A percentile compares a stretch with the other conserved stretches of the same genome.
These are phyloP conservation scores for Protobothrops mucrosquamatus DNA, from an alignment of 2,113 vertebrate species.

Conservation along the genomic window DNA sequence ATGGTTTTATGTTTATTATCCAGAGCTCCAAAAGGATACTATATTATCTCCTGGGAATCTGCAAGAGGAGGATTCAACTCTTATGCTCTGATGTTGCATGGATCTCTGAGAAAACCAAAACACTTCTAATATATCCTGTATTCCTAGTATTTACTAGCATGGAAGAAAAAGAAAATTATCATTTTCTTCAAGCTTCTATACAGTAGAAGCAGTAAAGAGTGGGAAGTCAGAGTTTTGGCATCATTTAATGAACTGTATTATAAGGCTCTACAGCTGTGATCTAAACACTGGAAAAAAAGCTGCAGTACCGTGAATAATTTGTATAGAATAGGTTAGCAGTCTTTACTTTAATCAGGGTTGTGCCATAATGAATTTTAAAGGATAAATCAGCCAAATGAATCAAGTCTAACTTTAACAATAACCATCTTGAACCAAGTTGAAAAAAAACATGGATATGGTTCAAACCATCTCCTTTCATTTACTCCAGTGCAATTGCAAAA, in stretches of 20 bases:
- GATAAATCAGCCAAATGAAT: background rate
- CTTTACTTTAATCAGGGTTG: background rate
- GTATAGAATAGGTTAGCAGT: background rate
- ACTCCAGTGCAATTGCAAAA: background rate
- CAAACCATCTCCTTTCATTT: background rate
- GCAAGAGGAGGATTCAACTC: background rate
- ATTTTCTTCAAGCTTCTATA: too few relatives aligned
- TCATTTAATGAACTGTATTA: background rate
- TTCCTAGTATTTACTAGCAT: background rate
- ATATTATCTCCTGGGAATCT: background rate
- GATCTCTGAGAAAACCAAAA: background rate
- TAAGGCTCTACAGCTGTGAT: background rate
- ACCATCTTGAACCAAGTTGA: background rate
- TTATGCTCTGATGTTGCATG: background rate
- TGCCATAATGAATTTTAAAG: background rate
- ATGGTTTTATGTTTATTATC: background rate
- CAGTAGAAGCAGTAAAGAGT: background rate
- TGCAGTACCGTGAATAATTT: background rate
- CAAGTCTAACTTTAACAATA: background rate
- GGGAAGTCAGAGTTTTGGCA: background rate
- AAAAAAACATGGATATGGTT: background rate
- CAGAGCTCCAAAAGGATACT: background rate
- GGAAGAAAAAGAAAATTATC: background rate
- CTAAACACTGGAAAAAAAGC: background rate
- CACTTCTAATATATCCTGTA: background rate